Conservation (phyloP, 2,797 vertebrate species). For the Chiroxiphia lanceolata region DNA sequence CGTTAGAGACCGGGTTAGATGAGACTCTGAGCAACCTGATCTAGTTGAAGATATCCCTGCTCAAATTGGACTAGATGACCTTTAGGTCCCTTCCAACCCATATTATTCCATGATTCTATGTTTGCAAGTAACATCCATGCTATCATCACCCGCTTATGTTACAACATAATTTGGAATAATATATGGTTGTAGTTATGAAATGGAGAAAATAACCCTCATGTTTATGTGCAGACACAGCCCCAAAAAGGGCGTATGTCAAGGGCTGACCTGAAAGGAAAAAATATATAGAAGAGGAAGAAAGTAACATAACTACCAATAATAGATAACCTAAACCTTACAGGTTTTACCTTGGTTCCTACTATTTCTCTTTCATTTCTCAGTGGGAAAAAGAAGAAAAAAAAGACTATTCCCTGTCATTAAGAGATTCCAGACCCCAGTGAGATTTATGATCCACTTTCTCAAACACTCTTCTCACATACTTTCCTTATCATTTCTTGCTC, state of each 20-base stretch:
- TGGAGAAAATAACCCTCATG: background rate
- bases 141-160: background rate
- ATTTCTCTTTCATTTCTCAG: background rate
- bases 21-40: background rate
- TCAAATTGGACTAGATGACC: background rate
- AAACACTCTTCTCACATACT: background rate
- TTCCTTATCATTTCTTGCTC: background rate
- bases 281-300: background rate
- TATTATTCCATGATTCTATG: background rate
- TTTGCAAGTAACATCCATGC: background rate
- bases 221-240: background rate
- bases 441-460: background rate
- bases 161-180: background rate
- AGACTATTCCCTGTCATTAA: background rate
- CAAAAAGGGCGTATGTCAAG: background rate
- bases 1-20: accelerated
- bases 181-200: background rate
- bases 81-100: background rate
- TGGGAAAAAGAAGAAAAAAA: background rate
- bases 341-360: background rate
- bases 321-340: background rate
- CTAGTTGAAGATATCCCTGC: background rate
- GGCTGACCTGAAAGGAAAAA: background rate
- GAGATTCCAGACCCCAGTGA: background rate
- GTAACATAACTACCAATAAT: background rate